Evolutionary conservation across 2,888 invertebrate species (phyloP).

Genomic region (Morinoia aosen): DNA sequence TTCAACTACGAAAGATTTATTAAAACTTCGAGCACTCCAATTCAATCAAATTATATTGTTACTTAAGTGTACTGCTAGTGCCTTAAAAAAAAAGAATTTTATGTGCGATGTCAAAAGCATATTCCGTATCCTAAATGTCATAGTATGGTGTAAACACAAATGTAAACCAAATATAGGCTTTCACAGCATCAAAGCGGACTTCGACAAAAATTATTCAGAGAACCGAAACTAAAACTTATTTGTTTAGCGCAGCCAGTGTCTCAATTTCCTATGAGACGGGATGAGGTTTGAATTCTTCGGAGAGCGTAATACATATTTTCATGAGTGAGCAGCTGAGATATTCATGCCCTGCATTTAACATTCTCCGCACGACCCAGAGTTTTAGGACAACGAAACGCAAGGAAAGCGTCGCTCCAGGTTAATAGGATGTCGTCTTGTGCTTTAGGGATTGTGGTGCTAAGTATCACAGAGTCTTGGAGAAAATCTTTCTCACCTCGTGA

Average conservation of each 20-base stretch:
- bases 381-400: background rate
- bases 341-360: background rate
- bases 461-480: background rate
- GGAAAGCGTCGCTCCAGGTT: background rate
- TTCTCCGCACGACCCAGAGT: background rate
- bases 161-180: no score
- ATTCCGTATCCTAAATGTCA: no score
- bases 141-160: no score
- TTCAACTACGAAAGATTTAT: no score
- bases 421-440: background rate
- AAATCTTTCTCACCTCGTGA: background rate
- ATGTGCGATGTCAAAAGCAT: no score
- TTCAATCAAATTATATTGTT: no score
- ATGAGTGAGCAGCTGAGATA: background rate
- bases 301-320: background rate
- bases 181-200: background rate
- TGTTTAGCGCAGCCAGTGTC: background rate
- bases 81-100: no score
- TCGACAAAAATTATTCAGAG: background rate
- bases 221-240: background rate
- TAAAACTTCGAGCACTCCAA: no score
- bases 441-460: background rate
- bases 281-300: background rate
- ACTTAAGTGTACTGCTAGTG: no score
- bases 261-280: background rate